Evolutionary conservation across 2,888 invertebrate genomes (phyloP), one percentile per base, ranked within the genome.

Genomic region (Seira musarum): DNA sequence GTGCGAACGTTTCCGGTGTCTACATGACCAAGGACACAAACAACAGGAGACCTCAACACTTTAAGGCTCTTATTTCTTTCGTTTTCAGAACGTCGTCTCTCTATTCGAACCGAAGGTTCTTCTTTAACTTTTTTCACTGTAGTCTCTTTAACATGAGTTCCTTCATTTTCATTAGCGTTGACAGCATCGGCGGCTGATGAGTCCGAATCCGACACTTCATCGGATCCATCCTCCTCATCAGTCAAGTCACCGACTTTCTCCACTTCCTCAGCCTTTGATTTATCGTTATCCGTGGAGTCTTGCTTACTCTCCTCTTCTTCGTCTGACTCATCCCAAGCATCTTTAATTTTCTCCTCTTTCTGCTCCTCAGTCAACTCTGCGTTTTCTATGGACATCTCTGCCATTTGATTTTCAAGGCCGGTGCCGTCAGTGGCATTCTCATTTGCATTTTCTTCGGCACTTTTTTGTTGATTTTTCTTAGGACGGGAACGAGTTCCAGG

Each of bases 11-110:
- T 99, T 2, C 89, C 88, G 0, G 99, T 99, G 90, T 99, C 99
- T 68, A 99, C 99, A 89, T 99, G 99, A 0, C 99, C 99, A 1
- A 99, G 90, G 0, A 99, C 99, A 88, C 99, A 99, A 0, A 99
- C 98, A 1, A 99, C 97, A 0, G 99, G 96, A 0, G 99, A 97
- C 64, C 99, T 92, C 1, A 99, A 91, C 61, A 92, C 91, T 70
- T 95, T 94, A 0, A 91, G 85, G 3, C 91, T 90, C 82, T 91
- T 91, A 77, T 92, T 93, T 86, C 93, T 92, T 86, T 94, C 94
- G 5, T 93, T 93, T 46, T 92, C 92, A 78, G 92, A 91, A 87
- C 93, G 91, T 15, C 94, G 91, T 88, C 92, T 93, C 89, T 93
- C 86, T 88, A 89, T 86, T 35, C 85, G 88, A 92, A 93, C 90